These are phyloP conservation scores for Elephantulus edwardii DNA, from an alignment of 2,113 vertebrate genomes.

Conservation along the genomic window DNA sequence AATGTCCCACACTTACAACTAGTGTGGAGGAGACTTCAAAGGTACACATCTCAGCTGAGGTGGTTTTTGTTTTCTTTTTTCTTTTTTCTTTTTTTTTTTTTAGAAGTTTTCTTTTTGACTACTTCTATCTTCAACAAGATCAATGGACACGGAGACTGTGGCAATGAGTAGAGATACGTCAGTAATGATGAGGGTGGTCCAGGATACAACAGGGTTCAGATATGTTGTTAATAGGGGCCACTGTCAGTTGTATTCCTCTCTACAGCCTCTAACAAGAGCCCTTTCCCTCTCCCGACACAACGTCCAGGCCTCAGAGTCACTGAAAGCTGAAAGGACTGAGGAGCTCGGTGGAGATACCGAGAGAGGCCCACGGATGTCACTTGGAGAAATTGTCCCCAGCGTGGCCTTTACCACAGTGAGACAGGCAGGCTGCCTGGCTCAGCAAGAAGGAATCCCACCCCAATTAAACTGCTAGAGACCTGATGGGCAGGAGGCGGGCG, in stretches of 20 bases:
- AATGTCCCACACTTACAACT: neutral
- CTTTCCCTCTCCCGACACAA: neutral
- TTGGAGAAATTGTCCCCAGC: neutral
- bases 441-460: slow-evolving; percentile 2
- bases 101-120: too few species aligned
- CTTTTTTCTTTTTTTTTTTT: too few species aligned
- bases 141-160: too few species aligned
- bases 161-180: too few species aligned
- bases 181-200: too few species aligned
- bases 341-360: neutral
- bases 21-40: neutral
- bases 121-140: too few species aligned
- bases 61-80: neutral
- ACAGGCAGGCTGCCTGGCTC: neutral
- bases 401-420: accelerated
- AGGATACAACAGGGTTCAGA: too few species aligned
- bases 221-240: too few species aligned
- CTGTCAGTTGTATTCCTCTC: too few species aligned
- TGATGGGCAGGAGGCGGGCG: neutral
- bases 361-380: neutral
- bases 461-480: slow-evolving; percentile 45
- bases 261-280: too few species aligned
- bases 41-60: neutral
- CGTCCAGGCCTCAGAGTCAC: neutral
- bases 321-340: neutral